Base-by-base conservation (phyloP, 2,888 invertebrate species). In the Pemphredon lugubris region DNA sequence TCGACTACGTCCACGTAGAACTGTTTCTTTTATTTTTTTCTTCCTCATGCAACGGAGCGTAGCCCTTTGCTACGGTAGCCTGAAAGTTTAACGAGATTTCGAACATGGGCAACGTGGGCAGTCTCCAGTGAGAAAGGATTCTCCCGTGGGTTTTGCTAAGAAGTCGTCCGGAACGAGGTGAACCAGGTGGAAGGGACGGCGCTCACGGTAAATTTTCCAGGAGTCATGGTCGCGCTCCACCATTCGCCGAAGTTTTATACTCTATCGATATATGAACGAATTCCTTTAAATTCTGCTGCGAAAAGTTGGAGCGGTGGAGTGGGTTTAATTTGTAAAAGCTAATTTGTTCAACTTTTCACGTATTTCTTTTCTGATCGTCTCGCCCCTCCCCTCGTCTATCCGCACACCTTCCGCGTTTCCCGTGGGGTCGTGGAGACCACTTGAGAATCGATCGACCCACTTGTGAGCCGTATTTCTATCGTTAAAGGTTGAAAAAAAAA, bases 251-350 rank as follows among this genome's bases (percentile, higher is more conserved):
- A 79, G 79, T 78, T 85, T 85, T 84, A 84, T 83, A 64, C 82
- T 74, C 77, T 72, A 79, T 82, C 84, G 82, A 85, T 84, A 81
- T 81, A 83, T 77, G 78, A 77, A 73, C 70, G 75, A 67, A 78
- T 78, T 77, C 81, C 75, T 75, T 82, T 81, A 81, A 82, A 83
- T 73, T 78, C 57, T 48, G 26, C 60, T n/a, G 61, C 45, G 37
- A 23, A 60, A 73, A 71, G 51, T 79, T 68, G 20, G 32, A 9
- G 21, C 30, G 14, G 34, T 32, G 21, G 75, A 77, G 83, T 77
- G 80, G 83, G 79, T 88, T 86, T 87, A 85, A 88, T 88, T 88
- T 86, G 88, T 87, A 84, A 85, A 86, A 88, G 86, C 84, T 88
- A 87, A 88, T 88, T 88, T 83, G 81, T 77, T 82, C 71, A 86